Evolutionary conservation across 2,113 vertebrate genomes (phyloP), one percentile per base, ranked within the genome.

Genomic region (Rhizomys pruinosus): DNA sequence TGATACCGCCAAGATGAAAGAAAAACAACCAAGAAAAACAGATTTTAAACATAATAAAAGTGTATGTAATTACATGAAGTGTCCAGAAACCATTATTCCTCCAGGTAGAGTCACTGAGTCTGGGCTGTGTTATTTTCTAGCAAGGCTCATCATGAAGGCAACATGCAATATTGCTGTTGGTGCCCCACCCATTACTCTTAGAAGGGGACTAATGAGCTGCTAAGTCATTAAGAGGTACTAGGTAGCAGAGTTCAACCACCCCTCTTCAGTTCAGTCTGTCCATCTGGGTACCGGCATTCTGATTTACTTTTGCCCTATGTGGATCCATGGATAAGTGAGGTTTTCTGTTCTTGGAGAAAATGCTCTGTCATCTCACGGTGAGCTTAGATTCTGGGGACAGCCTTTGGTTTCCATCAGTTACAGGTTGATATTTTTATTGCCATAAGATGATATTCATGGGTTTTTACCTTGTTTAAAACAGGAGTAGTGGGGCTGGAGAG

Each of bases 261-360:
- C 8, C 2, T 39, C 63, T 13, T 71, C 52, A 61, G 6, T 72
- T 74, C 37, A 66, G 27, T 42, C 27, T 52, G 2, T 1, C 9
- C 3, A 74, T 76, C 12, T 71, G 55, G 5, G 19, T 64, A 1
- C 9, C 72, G 55, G 1, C 32, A 20, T 57, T 72, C 16, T 71
- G 19, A 25, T 37, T 42, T 22, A 1, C 32, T 81, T 80, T 61
- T 88, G 13, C 15, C 23, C 79, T 9, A 27, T 1, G 20, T 55
- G 29, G 81, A 9, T 34, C 57, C 44, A 79, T 34, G 34, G 34
- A 25, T 1, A 63, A 20, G 20, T 39, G 76, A 92, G 64, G 42
- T 0, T 2, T n/a, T 59, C 16, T 71, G 3, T 10, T 9, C 16
- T 19, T 10, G 22, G 0, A 1, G 29, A 2, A 10, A 1, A 6